Evolutionary conservation across 2,113 vertebrate species (phyloP).

Genomic region (Furnarius figulus): DNA sequence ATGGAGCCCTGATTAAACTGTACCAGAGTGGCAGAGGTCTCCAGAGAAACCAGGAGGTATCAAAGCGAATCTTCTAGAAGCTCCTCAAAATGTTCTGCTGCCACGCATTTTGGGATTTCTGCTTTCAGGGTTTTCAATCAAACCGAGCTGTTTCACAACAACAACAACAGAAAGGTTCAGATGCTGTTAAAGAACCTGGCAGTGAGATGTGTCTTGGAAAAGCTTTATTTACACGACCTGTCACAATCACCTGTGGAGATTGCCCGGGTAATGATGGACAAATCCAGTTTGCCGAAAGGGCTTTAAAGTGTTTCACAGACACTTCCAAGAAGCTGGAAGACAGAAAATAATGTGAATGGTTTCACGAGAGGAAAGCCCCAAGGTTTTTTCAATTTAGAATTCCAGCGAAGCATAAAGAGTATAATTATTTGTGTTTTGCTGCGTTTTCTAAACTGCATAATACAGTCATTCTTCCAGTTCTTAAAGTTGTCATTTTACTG

Average conservation of each 20-base stretch:
- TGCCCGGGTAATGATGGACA: neutral
- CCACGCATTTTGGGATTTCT: neutral
- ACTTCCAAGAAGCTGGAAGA: neutral
- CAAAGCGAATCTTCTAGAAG: neutral
- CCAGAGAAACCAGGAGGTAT: neutral
- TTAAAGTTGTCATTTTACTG: slow-evolving; percentile 56
- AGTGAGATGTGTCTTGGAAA: neutral
- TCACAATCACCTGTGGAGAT: neutral
- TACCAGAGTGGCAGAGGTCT: neutral
- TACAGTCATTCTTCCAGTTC: slow-evolving; percentile 57
- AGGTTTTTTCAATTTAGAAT: slow-evolving; percentile 11
- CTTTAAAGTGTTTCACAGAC: slow-evolving; percentile 32
- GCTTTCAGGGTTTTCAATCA: neutral
- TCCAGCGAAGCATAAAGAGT: neutral
- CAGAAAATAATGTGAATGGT: neutral
- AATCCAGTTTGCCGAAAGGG: neutral
- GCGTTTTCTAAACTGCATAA: slow-evolving; percentile 37
- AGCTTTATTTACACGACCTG: neutral
- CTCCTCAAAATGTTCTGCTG: neutral
- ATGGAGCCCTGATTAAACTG: neutral
- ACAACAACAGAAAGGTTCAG: neutral
- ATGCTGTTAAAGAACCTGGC: neutral
- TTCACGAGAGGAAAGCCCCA: neutral
- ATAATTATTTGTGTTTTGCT: slow-evolving; percentile 52
- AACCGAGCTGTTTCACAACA: neutral